Base-by-base conservation (phyloP, 1,140 invertebrate genomes). In the Dendrolimus punctatus region DNA sequence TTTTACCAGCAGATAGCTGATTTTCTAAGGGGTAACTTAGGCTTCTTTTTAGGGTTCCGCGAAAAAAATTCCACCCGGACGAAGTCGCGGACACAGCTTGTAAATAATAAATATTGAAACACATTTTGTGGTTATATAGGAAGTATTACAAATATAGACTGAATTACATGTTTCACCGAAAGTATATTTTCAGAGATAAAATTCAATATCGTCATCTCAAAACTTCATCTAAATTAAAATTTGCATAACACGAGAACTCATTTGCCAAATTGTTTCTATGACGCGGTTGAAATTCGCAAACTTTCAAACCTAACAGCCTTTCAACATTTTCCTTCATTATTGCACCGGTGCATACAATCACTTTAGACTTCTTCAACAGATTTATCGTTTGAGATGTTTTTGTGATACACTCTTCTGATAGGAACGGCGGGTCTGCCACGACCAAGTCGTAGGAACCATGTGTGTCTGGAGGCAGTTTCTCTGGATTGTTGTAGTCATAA, bases 361-460 rank as follows among this genome's bases (percentile, higher is more conserved):
- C 91, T 74, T 97, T 95, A 6, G 91, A 87, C 74, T 95, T 95
- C 0, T 91, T 77, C 45, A 99, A 72, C 64, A 91, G 91, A 62
- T 92, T 93, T 5, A 98, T 91, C 0, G 97, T 96, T 43, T 90
- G 76, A 0, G 95, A 90, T 37, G 92, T 93, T 88, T 98, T 98
- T 4, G 90, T 90, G 9, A 98, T 88, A 87, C 98, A 99, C 85
- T 99, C 97, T 64, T 96, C 93, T 0, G 96, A 95, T 5, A 99
- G 85, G 86, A 98, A 99, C 7, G 98, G 98, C 7, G 98, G 97
- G 89, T 99, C 97, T 0, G 93, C 95, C 51, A 99, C 89, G 4
- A 99, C 93, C 9, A 99, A 66, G 80, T 98, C 95, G 87, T 94
- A 99, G 36, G 80, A 76, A 46, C 88, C 83, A 8, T 85, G 60